phyloP scores from a whole-genome alignment of 2,113 vertebrate species.

The Corapipo altera region DNA sequence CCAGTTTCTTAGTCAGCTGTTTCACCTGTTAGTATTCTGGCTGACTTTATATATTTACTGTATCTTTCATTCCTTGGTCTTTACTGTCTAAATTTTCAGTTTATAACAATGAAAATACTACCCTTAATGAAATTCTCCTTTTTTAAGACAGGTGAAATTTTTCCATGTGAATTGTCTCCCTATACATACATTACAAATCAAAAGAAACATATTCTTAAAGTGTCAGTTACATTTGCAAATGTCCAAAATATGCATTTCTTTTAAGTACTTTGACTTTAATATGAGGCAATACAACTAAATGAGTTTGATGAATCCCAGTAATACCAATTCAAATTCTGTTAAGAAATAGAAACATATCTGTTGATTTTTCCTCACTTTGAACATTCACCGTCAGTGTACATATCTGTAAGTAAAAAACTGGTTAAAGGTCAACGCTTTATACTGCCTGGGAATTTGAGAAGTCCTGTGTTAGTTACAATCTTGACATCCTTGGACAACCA shows the following conservation, averaged over 20 bases:
- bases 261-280: not conserved
- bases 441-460: not conserved
- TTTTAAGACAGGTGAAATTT: not conserved
- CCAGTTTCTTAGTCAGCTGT: not conserved
- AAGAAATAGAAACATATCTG: not conserved
- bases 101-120: not conserved
- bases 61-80: not conserved
- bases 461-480: not conserved
- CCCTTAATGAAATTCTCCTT: not conserved
- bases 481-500: not conserved
- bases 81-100: not conserved
- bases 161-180: not conserved
- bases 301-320: not conserved
- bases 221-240: not conserved
- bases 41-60: not conserved
- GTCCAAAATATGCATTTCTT: not conserved
- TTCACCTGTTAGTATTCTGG: not conserved
- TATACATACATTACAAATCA: not conserved
- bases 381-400: not conserved
- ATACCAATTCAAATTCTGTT: not conserved
- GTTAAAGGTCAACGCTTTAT: not conserved
- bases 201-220: not conserved
- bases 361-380: not conserved
- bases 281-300: not conserved
- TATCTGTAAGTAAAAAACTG: not conserved